These are phyloP conservation scores for Poeciliopsis infans DNA, from an alignment of 2,797 vertebrate genomes.

Conservation along the genomic window DNA sequence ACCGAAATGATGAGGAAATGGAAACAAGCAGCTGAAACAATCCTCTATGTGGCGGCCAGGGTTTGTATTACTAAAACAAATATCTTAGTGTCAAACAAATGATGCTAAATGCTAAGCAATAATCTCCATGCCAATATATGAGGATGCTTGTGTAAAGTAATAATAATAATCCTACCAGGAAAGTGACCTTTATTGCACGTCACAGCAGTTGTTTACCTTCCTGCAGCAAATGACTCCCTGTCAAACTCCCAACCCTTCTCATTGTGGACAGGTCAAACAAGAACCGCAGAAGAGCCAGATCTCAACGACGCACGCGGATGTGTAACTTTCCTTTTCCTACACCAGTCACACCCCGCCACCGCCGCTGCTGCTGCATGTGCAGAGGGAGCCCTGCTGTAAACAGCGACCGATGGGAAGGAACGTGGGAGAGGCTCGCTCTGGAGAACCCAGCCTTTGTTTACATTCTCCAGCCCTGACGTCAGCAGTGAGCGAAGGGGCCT, in stretches of 20 bases:
- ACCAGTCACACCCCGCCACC: conserved; percentile 17
- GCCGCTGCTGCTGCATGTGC: conserved; percentile 17
- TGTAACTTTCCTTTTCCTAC: conserved; percentile 65
- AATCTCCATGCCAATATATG: neutral
- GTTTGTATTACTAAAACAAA: neutral
- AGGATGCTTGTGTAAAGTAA: conserved; percentile 8
- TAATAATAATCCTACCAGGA: conserved; percentile 19
- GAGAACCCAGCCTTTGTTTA: conserved; percentile 76
- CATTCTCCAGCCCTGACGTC: conserved; percentile 78
- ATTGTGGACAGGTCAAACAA: conserved; percentile 54
- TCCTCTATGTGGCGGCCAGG: neutral
- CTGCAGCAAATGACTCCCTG: conserved; percentile 12
- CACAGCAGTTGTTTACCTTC: conserved; percentile 39
- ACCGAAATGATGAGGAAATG: neutral
- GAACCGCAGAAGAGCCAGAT: neutral
- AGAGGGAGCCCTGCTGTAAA: conserved; percentile 61
- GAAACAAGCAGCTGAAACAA: neutral
- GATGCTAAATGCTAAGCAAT: neutral
- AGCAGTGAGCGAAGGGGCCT: conserved; percentile 42
- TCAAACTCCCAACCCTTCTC: conserved; percentile 25
- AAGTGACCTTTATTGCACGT: conserved; percentile 28
- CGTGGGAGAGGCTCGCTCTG: conserved; percentile 59
- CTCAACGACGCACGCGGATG: conserved; percentile 62
- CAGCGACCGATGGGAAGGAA: conserved; percentile 55
- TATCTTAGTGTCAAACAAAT: neutral